Conservation (phyloP, 2,113 vertebrate species). For the Hippoglossus stenolepis region DNA sequence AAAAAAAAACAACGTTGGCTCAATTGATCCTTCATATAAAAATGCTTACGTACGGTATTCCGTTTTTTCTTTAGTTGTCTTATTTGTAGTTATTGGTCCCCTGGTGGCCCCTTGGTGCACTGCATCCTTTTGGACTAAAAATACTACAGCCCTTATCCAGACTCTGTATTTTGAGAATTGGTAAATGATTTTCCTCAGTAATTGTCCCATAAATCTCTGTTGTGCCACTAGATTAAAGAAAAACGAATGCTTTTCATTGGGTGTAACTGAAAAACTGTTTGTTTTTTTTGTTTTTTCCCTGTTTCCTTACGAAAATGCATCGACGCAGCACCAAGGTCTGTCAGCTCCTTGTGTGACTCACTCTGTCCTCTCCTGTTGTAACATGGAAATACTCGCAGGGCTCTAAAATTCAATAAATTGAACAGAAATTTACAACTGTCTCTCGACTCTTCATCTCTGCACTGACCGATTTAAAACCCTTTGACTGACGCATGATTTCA, state of each 20-base stretch:
- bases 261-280: neutral
- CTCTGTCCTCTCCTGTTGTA: conserved; percentile 69
- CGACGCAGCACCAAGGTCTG: conserved; percentile 4
- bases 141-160: neutral
- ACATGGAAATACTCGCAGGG: conserved; percentile 64
- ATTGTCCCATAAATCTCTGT: neutral
- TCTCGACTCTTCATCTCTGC: neutral
- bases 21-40: neutral
- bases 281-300: neutral
- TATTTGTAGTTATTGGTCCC: neutral
- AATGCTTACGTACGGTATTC: neutral
- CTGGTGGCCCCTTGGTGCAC: neutral
- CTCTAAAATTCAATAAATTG: conserved; percentile 77
- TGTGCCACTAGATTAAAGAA: conserved; percentile 1
- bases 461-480: too few relatives aligned
- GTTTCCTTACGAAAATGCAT: conserved; percentile 8
- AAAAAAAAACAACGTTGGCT: neutral
- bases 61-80: neutral
- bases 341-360: conserved; percentile 30
- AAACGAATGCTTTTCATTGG: neutral
- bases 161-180: neutral
- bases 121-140: neutral
- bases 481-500: too few relatives aligned
- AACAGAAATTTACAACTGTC: conserved; percentile 47
- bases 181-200: neutral